Evolutionary conservation across 2,113 vertebrate genomes (phyloP).

Genomic region (Syngnathoides biaculeatus): DNA sequence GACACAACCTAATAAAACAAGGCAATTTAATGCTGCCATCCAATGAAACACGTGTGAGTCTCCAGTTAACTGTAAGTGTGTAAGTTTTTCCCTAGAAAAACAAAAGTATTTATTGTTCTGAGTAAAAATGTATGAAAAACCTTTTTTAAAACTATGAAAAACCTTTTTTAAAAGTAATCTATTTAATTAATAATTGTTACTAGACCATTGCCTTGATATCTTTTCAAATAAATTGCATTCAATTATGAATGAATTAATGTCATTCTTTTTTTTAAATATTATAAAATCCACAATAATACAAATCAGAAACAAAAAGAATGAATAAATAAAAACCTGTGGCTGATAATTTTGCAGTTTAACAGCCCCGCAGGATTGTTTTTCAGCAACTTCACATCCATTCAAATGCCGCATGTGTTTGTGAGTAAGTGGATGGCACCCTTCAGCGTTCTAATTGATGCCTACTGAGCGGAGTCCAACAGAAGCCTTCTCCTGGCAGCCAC

Average conservation of each 20-base stretch:
- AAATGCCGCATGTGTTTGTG: constrained; percentile 46
- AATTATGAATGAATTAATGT: too few relatives aligned
- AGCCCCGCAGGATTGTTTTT: constrained; percentile 26
- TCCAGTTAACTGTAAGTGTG: neutral
- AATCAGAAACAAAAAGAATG: neutral
- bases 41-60: neutral
- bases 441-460: constrained; percentile 70
- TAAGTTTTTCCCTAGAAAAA: too few relatives aligned
- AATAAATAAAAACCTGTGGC: constrained; percentile 6
- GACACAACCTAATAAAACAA: constrained; percentile 1
- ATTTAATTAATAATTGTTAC: neutral
- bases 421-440: constrained; percentile 62
- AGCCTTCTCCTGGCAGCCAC: constrained; percentile 60
- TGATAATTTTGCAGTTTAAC: constrained; percentile 27
- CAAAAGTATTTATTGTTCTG: neutral
- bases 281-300: neutral
- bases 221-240: neutral
- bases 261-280: neutral
- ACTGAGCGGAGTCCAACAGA: constrained; percentile 65
- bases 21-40: neutral
- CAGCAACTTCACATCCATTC: constrained; percentile 20
- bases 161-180: neutral
- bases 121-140: neutral
- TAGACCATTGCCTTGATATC: neutral
- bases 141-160: too few relatives aligned